Evolutionary conservation across 2,113 vertebrate genomes (phyloP).

Genomic region (Pterophyllum scalare): DNA sequence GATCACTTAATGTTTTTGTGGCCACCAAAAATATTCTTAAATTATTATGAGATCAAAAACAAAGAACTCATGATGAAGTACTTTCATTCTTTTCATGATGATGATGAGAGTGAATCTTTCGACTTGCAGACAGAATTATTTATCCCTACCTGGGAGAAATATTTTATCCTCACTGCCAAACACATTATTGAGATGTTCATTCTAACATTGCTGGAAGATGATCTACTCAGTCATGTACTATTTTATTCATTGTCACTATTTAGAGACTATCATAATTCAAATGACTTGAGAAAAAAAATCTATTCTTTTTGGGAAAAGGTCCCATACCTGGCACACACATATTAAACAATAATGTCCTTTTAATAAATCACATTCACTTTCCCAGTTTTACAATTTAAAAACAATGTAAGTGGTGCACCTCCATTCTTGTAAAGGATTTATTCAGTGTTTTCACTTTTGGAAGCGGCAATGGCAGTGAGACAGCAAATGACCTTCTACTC

Average conservation of each 20-base stretch:
- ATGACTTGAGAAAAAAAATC: not conserved
- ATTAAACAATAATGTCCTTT: not conserved
- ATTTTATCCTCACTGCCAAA: not conserved
- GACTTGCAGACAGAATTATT: not conserved
- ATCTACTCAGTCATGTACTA: not conserved
- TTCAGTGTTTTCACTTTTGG: constrained; percentile 7
- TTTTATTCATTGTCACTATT: not conserved
- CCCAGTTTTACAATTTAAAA: not conserved
- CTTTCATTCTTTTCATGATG: constrained; percentile 23
- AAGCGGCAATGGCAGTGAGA: not conserved
- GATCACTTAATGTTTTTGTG: not conserved
- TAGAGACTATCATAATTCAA: not conserved
- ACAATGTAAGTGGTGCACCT: not conserved
- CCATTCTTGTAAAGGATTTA: constrained; percentile 5
- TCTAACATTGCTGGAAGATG: constrained; percentile 18
- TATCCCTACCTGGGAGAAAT: not conserved
- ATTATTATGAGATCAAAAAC: constrained; percentile 26
- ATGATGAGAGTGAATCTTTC: constrained; percentile 3
- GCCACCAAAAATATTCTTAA: not conserved
- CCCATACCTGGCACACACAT: not conserved
- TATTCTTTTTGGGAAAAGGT: not conserved
- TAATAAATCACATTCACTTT: not conserved
- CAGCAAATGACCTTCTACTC: constrained; percentile 37
- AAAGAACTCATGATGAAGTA: constrained; percentile 8
- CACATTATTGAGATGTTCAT: not conserved